A percentile compares a stretch with the other conserved stretches of the same genome.
Evolutionary conservation across 2,113 vertebrate genomes (phyloP).

Genomic region (Marmota flaviventris): DNA sequence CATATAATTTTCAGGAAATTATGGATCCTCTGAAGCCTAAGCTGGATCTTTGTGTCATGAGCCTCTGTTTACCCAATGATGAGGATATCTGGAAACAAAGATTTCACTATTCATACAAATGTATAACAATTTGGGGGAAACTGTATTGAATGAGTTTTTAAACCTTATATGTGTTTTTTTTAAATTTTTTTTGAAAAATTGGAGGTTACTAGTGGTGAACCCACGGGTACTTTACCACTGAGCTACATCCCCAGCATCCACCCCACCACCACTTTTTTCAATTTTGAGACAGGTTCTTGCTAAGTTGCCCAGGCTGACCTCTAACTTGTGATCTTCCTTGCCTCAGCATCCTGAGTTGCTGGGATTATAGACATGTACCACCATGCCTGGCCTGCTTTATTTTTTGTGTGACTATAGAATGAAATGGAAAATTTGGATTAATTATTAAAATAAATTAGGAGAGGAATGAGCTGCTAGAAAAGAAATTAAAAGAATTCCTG

Average conservation of each 20-base stretch:
- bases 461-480: background rate
- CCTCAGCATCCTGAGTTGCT: too few relatives aligned
- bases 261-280: too few relatives aligned
- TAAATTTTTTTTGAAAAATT: too few relatives aligned
- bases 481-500: background rate
- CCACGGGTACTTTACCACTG: too few relatives aligned
- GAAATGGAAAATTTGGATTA: background rate
- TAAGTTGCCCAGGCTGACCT: too few relatives aligned
- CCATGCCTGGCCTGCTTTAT: background rate
- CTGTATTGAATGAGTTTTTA: background rate
- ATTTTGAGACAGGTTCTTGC: too few relatives aligned
- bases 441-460: constrained; percentile 9
- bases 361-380: too few relatives aligned
- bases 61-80: background rate
- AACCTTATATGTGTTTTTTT: too few relatives aligned
- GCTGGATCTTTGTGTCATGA: background rate
- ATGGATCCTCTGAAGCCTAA: background rate
- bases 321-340: too few relatives aligned
- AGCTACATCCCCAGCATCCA: too few relatives aligned
- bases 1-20: background rate
- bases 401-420: constrained; percentile 30
- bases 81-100: background rate
- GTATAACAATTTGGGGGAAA: background rate
- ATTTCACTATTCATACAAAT: background rate
- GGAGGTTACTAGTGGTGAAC: background rate